Evolutionary conservation across 2,113 vertebrate genomes (phyloP).

Genomic region (Mionectes macconnelli): DNA sequence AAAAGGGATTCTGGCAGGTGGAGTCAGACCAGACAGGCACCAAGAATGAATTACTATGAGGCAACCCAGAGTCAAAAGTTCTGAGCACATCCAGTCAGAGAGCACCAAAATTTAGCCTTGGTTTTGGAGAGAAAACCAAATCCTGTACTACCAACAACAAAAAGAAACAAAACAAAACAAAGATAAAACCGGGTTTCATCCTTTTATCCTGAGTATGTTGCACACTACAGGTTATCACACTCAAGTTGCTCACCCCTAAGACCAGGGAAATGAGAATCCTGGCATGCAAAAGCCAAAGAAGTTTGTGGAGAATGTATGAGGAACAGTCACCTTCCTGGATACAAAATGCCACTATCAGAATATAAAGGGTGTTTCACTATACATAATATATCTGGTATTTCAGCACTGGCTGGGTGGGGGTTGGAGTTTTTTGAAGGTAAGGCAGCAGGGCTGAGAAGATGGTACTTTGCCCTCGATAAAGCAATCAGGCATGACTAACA

Average conservation of each 20-base stretch:
- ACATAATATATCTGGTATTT: neutral
- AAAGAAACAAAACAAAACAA: neutral
- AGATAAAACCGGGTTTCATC: neutral
- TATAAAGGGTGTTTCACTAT: neutral
- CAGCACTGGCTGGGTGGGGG: neutral
- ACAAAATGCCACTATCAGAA: neutral
- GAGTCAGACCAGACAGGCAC: neutral
- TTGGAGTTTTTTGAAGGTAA: neutral
- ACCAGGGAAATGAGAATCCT: accelerated
- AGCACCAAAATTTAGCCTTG: neutral
- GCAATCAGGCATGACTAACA: neutral
- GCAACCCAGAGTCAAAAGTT: neutral
- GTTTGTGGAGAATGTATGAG: neutral
- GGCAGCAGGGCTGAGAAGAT: neutral
- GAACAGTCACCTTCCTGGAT: neutral
- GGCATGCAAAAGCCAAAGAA: neutral
- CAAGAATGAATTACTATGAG: neutral
- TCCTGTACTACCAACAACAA: neutral
- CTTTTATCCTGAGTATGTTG: neutral
- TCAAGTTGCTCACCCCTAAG: neutral
- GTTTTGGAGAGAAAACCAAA: neutral
- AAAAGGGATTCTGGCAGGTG: neutral
- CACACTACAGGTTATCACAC: neutral
- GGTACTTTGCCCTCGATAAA: neutral
- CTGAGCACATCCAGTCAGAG: neutral